A percentile compares a stretch with the other conserved stretches of the same genome.
Conservation (phyloP, 2,113 vertebrate species). For the Andinoacara biseriatus region DNA sequence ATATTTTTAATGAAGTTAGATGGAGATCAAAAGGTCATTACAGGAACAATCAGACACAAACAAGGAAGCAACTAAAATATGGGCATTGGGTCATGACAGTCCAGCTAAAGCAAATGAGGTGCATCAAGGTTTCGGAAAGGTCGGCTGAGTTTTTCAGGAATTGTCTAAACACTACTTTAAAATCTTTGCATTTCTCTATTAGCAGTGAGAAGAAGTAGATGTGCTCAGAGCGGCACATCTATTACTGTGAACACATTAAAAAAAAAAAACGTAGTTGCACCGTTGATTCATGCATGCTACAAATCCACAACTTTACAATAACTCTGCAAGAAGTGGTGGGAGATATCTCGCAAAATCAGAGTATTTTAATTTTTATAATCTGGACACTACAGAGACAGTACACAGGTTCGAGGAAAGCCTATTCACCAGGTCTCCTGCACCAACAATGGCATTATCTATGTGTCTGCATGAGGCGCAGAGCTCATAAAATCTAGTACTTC, state of each 20-base stretch:
- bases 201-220: neutral
- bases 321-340: neutral
- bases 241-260: neutral
- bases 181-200: neutral
- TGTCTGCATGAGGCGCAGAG: conserved; percentile 3
- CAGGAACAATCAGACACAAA: neutral
- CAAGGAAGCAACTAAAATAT: neutral
- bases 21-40: neutral
- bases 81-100: neutral
- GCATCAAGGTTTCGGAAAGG: neutral
- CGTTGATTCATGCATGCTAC: neutral
- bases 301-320: neutral
- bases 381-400: conserved; percentile 1
- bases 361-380: neutral
- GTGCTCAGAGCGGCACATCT: neutral
- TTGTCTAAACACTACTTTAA: neutral
- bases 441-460: conserved; percentile 21
- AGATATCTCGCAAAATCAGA: neutral
- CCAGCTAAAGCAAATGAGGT: neutral
- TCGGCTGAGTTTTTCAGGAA: rapidly evolving
- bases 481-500: conserved; percentile 5
- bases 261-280: neutral
- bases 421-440: conserved; percentile 17
- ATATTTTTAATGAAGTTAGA: neutral
- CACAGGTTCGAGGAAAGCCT: conserved; percentile 1